A percentile compares a stretch with the other conserved stretches of the same genome.
phyloP scores from a whole-genome alignment of 2,113 vertebrate species.

The Neodon shergylaensis region DNA sequence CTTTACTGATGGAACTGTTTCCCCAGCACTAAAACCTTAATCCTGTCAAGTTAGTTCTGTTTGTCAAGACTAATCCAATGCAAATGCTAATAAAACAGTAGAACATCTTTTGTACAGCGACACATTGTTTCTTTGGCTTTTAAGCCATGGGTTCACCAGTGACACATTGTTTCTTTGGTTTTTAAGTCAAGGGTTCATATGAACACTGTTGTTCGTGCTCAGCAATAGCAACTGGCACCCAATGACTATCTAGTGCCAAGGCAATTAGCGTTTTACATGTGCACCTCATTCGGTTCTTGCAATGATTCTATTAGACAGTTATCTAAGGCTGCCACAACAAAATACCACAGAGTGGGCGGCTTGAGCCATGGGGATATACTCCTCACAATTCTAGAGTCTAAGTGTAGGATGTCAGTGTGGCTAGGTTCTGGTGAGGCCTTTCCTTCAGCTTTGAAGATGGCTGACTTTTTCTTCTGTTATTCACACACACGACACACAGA shows the following conservation, averaged over 20 bases:
- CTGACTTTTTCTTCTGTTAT: not conserved
- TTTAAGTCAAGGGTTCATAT: not conserved
- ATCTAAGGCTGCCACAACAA: not conserved
- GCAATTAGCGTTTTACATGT: not conserved
- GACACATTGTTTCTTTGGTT: not conserved
- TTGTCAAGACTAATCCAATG: not conserved
- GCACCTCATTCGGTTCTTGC: not conserved
- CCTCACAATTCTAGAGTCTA: not conserved
- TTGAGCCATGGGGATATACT: not conserved
- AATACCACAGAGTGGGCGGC: not conserved
- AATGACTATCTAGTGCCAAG: not conserved
- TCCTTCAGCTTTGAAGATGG: not conserved
- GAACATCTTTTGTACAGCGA: not conserved
- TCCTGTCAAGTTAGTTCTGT: slow-evolving; percentile 9
- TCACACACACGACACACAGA: not conserved
- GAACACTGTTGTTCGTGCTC: not conserved
- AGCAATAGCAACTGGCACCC: not conserved
- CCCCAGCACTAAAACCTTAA: slow-evolving; percentile 2
- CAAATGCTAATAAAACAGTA: not conserved
- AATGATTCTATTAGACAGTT: not conserved
- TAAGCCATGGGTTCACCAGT: too few relatives aligned
- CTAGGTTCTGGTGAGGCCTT: not conserved
- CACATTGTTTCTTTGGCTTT: not conserved
- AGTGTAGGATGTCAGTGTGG: not conserved
- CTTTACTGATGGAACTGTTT: not conserved